phyloP scores from a whole-genome alignment of 2,888 invertebrate genomes.

The Minunthozetes semirufus region DNA sequence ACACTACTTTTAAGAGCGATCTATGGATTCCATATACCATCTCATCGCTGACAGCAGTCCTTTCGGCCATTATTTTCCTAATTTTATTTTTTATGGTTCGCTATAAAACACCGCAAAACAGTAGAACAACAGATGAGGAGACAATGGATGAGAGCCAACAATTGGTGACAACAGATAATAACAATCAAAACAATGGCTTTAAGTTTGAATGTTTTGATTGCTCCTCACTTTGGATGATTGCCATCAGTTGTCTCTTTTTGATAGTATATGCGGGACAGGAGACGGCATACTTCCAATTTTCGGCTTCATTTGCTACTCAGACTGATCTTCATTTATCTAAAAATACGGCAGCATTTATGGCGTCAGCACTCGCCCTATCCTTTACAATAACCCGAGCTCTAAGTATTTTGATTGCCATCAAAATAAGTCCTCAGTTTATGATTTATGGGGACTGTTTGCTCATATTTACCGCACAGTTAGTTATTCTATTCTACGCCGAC shows the following conservation, averaged over 20 bases:
- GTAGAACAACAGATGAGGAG: not conserved
- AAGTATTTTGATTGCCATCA: slow-evolving; percentile 28
- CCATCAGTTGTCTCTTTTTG: slow-evolving; percentile 28
- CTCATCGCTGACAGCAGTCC: slow-evolving; percentile 18
- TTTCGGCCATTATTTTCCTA: slow-evolving; percentile 18
- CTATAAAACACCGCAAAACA: slow-evolving; percentile 3
- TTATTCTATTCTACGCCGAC: slow-evolving; percentile 30
- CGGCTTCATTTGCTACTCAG: slow-evolving; percentile 36
- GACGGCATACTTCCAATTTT: slow-evolving; percentile 36
- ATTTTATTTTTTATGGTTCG: slow-evolving; percentile 18
- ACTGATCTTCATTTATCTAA: slow-evolving; percentile 31
- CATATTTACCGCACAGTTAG: slow-evolving; percentile 1
- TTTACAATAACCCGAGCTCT: slow-evolving; percentile 33
- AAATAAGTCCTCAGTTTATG: slow-evolving; percentile 29
- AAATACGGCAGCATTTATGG: slow-evolving; percentile 32
- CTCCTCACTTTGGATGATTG: slow-evolving; percentile 8
- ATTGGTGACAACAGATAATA: slow-evolving; percentile 4
- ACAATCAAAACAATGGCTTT: not conserved
- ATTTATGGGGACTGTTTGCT: slow-evolving; percentile 20
- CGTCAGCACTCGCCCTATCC: slow-evolving; percentile 31
- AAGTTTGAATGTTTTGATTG: not conserved
- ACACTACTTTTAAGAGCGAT: slow-evolving; percentile 19
- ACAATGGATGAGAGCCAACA: not conserved
- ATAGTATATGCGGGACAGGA: slow-evolving; percentile 27
- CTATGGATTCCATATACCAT: slow-evolving; percentile 33